These are phyloP conservation scores for Eulimnadia texana DNA, from an alignment of 1,140 invertebrate species.

Conservation along the genomic window DNA sequence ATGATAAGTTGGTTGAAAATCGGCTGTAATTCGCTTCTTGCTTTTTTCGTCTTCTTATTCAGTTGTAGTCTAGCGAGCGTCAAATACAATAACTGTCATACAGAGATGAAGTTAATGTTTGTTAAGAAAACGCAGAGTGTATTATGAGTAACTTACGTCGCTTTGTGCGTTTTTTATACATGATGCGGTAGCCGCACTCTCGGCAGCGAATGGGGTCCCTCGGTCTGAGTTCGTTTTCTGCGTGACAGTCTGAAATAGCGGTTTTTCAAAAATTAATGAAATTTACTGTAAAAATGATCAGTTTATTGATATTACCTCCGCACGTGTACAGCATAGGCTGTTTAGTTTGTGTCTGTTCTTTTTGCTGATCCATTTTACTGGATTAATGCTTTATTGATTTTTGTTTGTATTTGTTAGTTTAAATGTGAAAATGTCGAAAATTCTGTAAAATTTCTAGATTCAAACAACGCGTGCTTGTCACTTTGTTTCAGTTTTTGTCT, in stretches of 20 bases:
- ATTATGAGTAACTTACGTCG: slow-evolving; percentile 49
- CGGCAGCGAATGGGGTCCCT: slow-evolving; percentile 90
- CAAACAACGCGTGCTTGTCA: too few species aligned
- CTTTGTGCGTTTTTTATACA: slow-evolving; percentile 98
- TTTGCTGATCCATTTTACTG: background rate
- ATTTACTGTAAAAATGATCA: too few species aligned
- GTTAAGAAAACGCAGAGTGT: slow-evolving; percentile 4
- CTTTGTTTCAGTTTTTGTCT: too few species aligned
- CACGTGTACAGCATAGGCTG: background rate
- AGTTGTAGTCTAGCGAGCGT: slow-evolving; percentile 22
- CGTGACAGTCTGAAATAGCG: slow-evolving; percentile 88
- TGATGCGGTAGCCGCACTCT: slow-evolving; percentile 96
- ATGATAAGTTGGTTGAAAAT: slow-evolving; percentile 2
- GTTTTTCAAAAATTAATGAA: too few species aligned
- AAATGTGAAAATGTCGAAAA: too few species aligned
- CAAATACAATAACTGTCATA: slow-evolving; percentile 26
- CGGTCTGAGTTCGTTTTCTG: slow-evolving; percentile 90
- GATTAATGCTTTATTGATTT: too few species aligned
- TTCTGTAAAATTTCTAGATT: too few species aligned
- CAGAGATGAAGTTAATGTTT: background rate
- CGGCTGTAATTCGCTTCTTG: too few species aligned
- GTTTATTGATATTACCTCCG: too few species aligned
- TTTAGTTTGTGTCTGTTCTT: background rate
- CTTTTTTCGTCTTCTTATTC: too few species aligned
- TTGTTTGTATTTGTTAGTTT: too few species aligned